These are phyloP conservation scores for Lanistes nyassanus DNA, from an alignment of 1,140 invertebrate species.

Conservation along the genomic window DNA sequence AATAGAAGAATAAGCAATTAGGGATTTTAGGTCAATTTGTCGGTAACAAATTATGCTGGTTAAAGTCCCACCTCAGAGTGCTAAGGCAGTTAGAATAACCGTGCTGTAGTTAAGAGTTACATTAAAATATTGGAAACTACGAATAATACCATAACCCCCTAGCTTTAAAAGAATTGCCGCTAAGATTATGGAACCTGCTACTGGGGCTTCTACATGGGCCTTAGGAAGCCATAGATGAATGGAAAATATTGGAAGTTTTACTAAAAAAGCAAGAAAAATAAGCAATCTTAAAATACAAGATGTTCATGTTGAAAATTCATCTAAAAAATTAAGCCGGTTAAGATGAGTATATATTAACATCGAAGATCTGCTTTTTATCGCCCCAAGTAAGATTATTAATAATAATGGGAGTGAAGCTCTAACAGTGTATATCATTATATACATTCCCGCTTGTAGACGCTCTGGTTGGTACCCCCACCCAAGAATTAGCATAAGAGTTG, in stretches of 20 bases:
- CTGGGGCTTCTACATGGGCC: slow-evolving; percentile 79
- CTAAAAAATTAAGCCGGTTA: background rate
- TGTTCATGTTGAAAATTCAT: background rate
- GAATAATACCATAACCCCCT: slow-evolving; percentile 69
- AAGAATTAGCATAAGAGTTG: slow-evolving; percentile 74
- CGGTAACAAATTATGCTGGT: slow-evolving; percentile 73
- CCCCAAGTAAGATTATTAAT: background rate
- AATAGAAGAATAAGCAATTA: slow-evolving; percentile 75
- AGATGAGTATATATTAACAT: background rate
- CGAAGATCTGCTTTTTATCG: background rate
- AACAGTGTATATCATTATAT: slow-evolving; percentile 18
- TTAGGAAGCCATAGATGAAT: slow-evolving; percentile 79
- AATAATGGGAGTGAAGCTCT: background rate
- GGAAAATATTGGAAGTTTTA: slow-evolving; percentile 78
- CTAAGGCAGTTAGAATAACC: background rate
- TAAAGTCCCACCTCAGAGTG: slow-evolving; percentile 70
- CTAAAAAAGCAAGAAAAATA: slow-evolving; percentile 75
- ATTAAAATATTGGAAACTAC: slow-evolving; percentile 66
- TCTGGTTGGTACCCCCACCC: slow-evolving; percentile 59
- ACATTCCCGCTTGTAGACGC: background rate
- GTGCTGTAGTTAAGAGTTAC: slow-evolving; percentile 54
- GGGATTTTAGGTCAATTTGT: slow-evolving; percentile 73
- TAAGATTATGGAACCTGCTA: slow-evolving; percentile 78
- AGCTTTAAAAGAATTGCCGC: slow-evolving; percentile 77
- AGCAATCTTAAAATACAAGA: slow-evolving; percentile 60